Evolutionary conservation across 2,888 invertebrate species (phyloP).

Genomic region (Rhabditophanes sp.): DNA sequence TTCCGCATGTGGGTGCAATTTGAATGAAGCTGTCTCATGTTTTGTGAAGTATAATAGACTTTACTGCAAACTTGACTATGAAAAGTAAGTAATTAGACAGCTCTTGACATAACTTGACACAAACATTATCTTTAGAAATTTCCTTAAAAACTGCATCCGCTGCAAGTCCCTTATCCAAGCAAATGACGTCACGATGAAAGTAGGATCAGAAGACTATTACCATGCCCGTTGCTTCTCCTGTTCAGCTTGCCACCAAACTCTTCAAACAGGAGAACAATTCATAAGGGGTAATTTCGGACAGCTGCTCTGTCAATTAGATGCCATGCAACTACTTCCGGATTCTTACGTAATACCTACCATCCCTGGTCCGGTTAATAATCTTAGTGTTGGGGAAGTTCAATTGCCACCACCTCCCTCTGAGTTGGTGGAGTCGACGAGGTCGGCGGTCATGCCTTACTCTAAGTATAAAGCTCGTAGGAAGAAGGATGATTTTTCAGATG

Average conservation of each 20-base stretch:
- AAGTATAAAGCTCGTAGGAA: too few relatives aligned
- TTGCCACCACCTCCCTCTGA: too few relatives aligned
- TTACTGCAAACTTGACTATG: conserved; percentile 17
- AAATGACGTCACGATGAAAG: conserved; percentile 76
- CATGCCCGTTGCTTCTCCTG: conserved; percentile 79
- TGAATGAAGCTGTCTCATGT: conserved; percentile 11
- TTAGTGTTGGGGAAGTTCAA: too few relatives aligned
- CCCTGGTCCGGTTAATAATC: too few relatives aligned
- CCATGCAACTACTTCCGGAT: too few relatives aligned
- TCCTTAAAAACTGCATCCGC: conserved; percentile 66
- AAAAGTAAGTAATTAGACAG: conserved; percentile 12
- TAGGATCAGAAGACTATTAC: conserved; percentile 67
- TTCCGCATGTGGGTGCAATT: conserved; percentile 8
- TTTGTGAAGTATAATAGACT: conserved; percentile 13
- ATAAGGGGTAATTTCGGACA: conserved; percentile 61
- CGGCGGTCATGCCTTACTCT: too few relatives aligned
- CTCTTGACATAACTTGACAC: too few relatives aligned
- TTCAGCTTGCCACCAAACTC: conserved; percentile 59
- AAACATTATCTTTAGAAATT: conserved; percentile 69
- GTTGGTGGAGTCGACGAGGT: conserved; percentile 1
- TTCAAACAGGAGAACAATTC: conserved; percentile 76
- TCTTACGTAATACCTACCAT: too few relatives aligned
- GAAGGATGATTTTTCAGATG: too few relatives aligned
- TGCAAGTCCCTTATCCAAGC: conserved; percentile 70
- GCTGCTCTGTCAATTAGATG: conserved; percentile 26